Evolutionary conservation across 2,797 vertebrate species (phyloP), one percentile per base, ranked within the genome.

Genomic region (Ibycter americanus): DNA sequence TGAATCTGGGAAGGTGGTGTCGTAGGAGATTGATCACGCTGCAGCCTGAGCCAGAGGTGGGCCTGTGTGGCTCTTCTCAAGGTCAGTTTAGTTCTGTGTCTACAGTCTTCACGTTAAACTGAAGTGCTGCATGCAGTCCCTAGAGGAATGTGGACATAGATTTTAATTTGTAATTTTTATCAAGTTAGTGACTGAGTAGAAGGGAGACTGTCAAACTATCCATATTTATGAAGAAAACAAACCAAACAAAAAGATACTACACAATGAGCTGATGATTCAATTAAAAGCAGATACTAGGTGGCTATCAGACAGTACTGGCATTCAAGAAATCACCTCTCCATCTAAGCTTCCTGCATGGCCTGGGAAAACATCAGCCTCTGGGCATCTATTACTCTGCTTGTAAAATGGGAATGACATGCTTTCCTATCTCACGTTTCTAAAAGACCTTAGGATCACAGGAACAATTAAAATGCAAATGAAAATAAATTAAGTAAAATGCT

Each of bases 401-500:
- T 8, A 71, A 80, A 94, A 87, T 44, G 56, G 61, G 68, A 89
- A 67, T 67, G 59, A 44, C 74, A 63, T 3, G 7, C 36, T 61
- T 49, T 31, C 61, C 54, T n/a, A 11, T 42, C 68, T 68, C 82
- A 42, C 1, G 0, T 54, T 91, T 85, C 56, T 15, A 10, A 72
- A 72, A 91, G 65, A 81, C 79, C 38, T 80, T 15, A 61, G 79
- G 56, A 91, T 90, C 74, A 66, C 40, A 90, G 90, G 46, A 85
- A 51, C 55, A 82, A 65, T 55, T 84, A 80, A 95, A 92, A 93
- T 79, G 80, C 70, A 90, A 90, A 92, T 84, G 59, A 32, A 73
- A 95, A 88, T 54, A 88, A 93, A 92, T 82, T 29, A 61, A 86
- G 34, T 82, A 55, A 76, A 92, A 87, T 59, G 47, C 70, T 65